phyloP scores from a whole-genome alignment of 2,888 invertebrate genomes.

The Orchesellides sinensis region DNA sequence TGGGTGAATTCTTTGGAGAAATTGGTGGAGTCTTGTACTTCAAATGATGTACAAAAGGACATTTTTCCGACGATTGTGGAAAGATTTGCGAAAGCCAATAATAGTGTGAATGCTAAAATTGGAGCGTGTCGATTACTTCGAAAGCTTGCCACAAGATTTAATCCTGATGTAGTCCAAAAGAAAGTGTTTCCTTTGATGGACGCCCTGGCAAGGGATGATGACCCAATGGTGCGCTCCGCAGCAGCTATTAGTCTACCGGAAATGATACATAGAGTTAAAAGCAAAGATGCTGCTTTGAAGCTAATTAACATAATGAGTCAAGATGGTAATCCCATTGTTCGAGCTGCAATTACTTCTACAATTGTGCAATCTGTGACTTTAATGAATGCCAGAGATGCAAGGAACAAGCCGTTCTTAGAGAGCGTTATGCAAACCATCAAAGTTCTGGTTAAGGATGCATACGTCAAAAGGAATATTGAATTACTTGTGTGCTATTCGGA shows the following conservation, averaged over 20 bases:
- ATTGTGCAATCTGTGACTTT: slow-evolving; percentile 49
- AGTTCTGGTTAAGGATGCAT: slow-evolving; percentile 67
- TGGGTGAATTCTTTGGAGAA: slow-evolving; percentile 41
- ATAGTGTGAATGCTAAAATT: slow-evolving; percentile 19
- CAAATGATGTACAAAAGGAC: slow-evolving; percentile 38
- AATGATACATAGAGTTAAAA: slow-evolving; percentile 54
- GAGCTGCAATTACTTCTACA: slow-evolving; percentile 22
- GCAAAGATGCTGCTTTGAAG: slow-evolving; percentile 57
- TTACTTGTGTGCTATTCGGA: slow-evolving; percentile 64
- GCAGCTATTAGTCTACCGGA: slow-evolving; percentile 59
- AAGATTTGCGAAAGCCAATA: background rate
- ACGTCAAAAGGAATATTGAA: slow-evolving; percentile 52
- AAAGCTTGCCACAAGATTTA: slow-evolving; percentile 40
- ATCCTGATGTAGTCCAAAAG: slow-evolving; percentile 50
- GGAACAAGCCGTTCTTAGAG: slow-evolving; percentile 48
- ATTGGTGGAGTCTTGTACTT: slow-evolving; percentile 40
- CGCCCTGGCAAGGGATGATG: slow-evolving; percentile 36
- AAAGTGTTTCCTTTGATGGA: slow-evolving; percentile 61
- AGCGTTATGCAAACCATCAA: slow-evolving; percentile 64
- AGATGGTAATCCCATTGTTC: slow-evolving; percentile 45
- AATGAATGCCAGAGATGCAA: slow-evolving; percentile 33
- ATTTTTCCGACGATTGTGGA: slow-evolving; percentile 37
- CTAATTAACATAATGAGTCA: slow-evolving; percentile 52
- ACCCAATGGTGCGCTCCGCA: slow-evolving; percentile 47
- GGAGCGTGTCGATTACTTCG: slow-evolving; percentile 41